Percentiles rank a stretch among this genome's conserved stretches.
phyloP scores from a whole-genome alignment of 2,888 invertebrate genomes.

The Campaea margaritaria region DNA sequence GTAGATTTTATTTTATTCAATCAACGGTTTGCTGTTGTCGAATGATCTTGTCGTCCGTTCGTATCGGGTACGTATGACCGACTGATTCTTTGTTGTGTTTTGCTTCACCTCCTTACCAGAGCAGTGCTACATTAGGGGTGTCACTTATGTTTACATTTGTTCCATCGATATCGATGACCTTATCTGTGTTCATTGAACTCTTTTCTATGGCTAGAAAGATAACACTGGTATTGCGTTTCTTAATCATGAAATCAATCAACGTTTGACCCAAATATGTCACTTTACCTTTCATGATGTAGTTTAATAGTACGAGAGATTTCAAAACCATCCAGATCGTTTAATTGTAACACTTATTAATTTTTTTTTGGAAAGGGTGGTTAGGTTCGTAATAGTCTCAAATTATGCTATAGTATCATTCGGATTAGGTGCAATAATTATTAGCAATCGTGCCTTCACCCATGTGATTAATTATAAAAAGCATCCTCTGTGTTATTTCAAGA shows the following conservation, averaged over 20 bases:
- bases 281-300: neutral
- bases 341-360: too few species aligned
- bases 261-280: conserved; percentile 7
- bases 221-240: conserved; percentile 21
- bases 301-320: too few species aligned
- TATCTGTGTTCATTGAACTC: conserved; percentile 39
- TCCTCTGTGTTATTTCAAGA: too few species aligned
- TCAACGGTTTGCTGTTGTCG: conserved; percentile 39
- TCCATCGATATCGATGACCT: conserved; percentile 68
- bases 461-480: too few species aligned
- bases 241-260: conserved; percentile 22
- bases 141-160: conserved; percentile 74
- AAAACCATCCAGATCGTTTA: too few species aligned
- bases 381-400: too few species aligned
- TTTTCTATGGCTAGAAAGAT: conserved; percentile 22
- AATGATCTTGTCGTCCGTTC: conserved; percentile 57
- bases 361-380: too few species aligned
- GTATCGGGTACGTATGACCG: conserved; percentile 63
- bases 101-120: conserved; percentile 70
- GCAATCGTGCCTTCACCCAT: too few species aligned
- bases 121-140: conserved; percentile 64
- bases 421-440: too few species aligned
- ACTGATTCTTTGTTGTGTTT: conserved; percentile 84
- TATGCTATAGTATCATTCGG: too few species aligned
- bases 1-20: conserved; percentile 47